Conservation (phyloP, 1,140 invertebrate species). For the Teleogryllus occipitalis region DNA sequence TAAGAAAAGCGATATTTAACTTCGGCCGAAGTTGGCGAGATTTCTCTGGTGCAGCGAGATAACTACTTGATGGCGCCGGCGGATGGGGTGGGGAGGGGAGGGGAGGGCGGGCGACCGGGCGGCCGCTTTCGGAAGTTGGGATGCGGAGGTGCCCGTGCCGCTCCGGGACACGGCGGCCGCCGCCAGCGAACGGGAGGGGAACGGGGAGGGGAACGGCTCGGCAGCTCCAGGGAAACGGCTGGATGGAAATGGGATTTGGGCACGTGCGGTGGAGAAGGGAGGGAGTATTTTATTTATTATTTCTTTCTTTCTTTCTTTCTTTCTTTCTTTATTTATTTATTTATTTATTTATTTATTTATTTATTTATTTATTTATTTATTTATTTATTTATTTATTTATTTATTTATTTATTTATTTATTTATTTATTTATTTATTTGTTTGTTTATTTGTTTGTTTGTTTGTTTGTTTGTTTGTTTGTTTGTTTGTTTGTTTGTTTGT, state of each 20-base stretch:
- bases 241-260: not conserved
- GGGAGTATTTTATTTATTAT: not conserved
- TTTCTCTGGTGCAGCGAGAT: not conserved
- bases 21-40: not conserved
- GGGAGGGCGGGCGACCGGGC: too few species aligned
- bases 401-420: not conserved
- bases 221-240: not conserved
- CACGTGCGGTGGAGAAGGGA: too few species aligned
- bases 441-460: too few species aligned
- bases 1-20: conserved; percentile 5
- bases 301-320: not conserved
- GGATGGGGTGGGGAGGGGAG: too few species aligned
- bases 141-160: not conserved
- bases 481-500: not conserved
- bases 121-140: not conserved
- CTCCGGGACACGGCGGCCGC: not conserved
- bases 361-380: not conserved
- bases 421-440: not conserved
- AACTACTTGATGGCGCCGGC: not conserved
- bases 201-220: not conserved
- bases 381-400: not conserved
- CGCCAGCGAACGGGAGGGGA: too few species aligned
- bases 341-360: not conserved
- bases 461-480: not conserved
- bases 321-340: not conserved